phyloP scores from a whole-genome alignment of 2,113 vertebrate genomes.

The Albula goreensis region DNA sequence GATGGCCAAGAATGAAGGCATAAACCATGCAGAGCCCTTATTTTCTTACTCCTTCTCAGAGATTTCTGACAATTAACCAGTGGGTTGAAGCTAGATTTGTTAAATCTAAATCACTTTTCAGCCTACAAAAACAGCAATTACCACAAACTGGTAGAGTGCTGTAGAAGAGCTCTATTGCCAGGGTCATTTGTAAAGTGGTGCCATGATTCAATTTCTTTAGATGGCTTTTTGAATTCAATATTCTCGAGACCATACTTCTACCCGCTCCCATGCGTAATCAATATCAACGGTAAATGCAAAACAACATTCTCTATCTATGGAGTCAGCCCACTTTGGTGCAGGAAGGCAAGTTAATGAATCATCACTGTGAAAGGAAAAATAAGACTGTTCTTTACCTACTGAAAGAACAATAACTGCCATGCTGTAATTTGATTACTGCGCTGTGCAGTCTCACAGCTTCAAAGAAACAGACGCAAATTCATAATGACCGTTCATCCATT shows the following conservation, averaged over 20 bases:
- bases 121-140: not conserved
- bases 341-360: not conserved
- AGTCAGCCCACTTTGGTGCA: not conserved
- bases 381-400: not conserved
- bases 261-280: not conserved
- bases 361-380: not conserved
- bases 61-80: not conserved
- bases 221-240: constrained; percentile 13
- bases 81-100: not conserved
- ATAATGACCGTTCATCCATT: not conserved
- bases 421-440: not conserved
- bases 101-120: not conserved
- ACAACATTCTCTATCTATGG: not conserved
- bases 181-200: constrained; percentile 4
- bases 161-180: not conserved
- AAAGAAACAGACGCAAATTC: not conserved
- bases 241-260: not conserved
- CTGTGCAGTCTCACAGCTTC: not conserved
- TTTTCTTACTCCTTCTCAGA: not conserved
- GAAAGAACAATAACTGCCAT: not conserved
- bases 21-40: not conserved
- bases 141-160: not conserved
- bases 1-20: not conserved
- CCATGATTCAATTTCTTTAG: not conserved
- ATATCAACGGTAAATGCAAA: not conserved